phyloP scores from a whole-genome alignment of 2,797 vertebrate species.

The Garrulus glandarius region DNA sequence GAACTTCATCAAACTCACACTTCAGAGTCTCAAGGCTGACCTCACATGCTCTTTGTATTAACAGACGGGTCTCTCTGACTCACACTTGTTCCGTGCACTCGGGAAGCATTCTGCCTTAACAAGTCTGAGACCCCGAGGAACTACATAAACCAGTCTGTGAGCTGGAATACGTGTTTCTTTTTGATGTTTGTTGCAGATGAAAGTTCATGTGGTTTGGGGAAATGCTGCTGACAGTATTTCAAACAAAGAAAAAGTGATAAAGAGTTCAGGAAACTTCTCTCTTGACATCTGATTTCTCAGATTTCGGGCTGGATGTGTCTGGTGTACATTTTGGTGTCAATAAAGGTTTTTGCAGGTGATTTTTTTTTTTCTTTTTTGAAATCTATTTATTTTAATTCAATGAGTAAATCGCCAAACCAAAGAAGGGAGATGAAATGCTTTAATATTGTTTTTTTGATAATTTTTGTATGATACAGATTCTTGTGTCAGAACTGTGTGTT shows the following conservation, averaged over 20 bases:
- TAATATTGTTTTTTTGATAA: not conserved
- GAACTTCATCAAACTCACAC: not conserved
- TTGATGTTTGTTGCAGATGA: not conserved
- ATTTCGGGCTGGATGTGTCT: not conserved
- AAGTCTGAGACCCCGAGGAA: not conserved
- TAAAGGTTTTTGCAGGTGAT: not conserved
- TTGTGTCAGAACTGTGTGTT: not conserved
- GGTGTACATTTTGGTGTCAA: not conserved
- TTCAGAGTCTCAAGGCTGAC: not conserved
- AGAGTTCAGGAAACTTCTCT: not conserved
- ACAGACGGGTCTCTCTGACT: not conserved
- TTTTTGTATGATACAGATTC: not conserved
- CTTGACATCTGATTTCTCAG: not conserved
- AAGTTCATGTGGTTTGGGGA: not conserved
- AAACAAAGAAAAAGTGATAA: not conserved
- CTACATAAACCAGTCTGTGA: not conserved
- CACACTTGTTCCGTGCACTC: not conserved
- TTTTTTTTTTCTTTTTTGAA: not conserved
- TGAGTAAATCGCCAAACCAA: not conserved
- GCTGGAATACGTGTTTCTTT: not conserved
- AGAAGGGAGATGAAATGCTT: not conserved
- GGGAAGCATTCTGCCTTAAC: not conserved
- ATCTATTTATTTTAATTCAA: not conserved
- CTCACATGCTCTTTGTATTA: slow-evolving; percentile 29
- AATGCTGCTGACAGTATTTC: not conserved